These are phyloP conservation scores for Steinernema scapterisci DNA, from an alignment of 2,888 invertebrate genomes.

Conservation along the genomic window DNA sequence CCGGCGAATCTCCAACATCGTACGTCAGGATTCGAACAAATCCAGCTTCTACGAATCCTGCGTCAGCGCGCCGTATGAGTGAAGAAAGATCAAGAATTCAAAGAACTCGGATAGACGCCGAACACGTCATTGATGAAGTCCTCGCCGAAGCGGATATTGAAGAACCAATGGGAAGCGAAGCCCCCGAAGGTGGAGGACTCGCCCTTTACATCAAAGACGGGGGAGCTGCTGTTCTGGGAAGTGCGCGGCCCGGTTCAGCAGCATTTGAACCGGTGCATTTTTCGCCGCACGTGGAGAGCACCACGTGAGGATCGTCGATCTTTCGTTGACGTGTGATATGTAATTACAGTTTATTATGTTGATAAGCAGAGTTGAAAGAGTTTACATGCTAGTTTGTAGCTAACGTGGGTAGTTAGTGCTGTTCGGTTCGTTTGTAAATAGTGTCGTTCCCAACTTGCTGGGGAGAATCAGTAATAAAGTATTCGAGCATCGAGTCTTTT, in stretches of 20 bases:
- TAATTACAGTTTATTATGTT: not conserved
- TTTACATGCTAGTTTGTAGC: not conserved
- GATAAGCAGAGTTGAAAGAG: not conserved
- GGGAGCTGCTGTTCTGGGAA: constrained; percentile 1
- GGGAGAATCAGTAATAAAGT: not conserved
- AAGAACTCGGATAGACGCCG: constrained; percentile 58
- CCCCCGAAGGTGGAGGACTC: not conserved
- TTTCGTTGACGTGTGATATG: not conserved
- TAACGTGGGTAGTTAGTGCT: not conserved
- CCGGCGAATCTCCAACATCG: not conserved
- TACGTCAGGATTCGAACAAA: not conserved
- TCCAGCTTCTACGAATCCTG: constrained; percentile 7
- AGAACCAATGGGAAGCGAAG: constrained; percentile 2
- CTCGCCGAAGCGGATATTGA: constrained; percentile 40
- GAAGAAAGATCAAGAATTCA: constrained; percentile 47
- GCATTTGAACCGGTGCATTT: constrained; percentile 6
- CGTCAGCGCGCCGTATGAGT: constrained; percentile 37
- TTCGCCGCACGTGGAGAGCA: not conserved
- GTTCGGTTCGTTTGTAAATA: not conserved
- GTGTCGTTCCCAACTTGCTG: not conserved
- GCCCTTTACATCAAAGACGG: constrained; percentile 17
- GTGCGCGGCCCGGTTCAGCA: not conserved
- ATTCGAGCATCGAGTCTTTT: not conserved
- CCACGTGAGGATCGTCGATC: not conserved
- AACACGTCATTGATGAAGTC: constrained; percentile 58